Conservation (phyloP, 1,140 invertebrate species). For the Drosophila santomea region DNA sequence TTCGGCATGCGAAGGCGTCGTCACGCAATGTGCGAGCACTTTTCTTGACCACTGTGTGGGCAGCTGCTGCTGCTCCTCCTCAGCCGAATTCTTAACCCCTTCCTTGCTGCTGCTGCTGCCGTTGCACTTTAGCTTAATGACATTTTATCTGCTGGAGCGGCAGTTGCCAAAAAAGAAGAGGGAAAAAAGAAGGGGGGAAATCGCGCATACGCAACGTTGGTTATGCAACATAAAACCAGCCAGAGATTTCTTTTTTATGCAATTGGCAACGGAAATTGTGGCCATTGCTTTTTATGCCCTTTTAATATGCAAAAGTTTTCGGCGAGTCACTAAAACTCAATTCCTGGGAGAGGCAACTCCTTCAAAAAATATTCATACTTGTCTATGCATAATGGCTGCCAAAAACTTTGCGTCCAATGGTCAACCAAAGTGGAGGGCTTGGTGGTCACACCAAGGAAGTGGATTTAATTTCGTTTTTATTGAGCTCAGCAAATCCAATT, state of each 20-base stretch:
- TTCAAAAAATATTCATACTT: conserved; percentile 23
- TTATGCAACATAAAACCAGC: conserved; percentile 70
- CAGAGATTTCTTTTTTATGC: conserved; percentile 64
- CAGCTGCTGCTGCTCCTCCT: conserved; percentile 35
- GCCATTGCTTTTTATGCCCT: conserved; percentile 78
- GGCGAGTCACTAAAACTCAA: conserved; percentile 40
- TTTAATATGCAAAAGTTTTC: conserved; percentile 81
- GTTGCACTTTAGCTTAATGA: conserved; percentile 80
- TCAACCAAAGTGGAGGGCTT: conserved; percentile 37
- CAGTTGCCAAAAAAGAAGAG: conserved; percentile 24
- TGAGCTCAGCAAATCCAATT: conserved; percentile 78
- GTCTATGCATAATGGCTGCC: conserved; percentile 70
- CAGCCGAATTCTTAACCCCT: background rate
- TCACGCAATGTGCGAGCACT: conserved; percentile 66
- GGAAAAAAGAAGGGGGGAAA: conserved; percentile 9
- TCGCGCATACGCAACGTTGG: conserved; percentile 69
- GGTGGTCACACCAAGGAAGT: conserved; percentile 63
- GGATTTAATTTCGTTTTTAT: conserved; percentile 79
- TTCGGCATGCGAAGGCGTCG: conserved; percentile 78
- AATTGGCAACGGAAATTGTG: conserved; percentile 78
- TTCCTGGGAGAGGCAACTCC: conserved; percentile 19
- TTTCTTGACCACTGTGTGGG: conserved; percentile 76
- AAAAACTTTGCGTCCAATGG: conserved; percentile 62
- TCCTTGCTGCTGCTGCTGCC: no score
- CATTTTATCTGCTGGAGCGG: conserved; percentile 68